Conservation (phyloP, 1,140 invertebrate species). For the Philotrypesis tridentata region DNA sequence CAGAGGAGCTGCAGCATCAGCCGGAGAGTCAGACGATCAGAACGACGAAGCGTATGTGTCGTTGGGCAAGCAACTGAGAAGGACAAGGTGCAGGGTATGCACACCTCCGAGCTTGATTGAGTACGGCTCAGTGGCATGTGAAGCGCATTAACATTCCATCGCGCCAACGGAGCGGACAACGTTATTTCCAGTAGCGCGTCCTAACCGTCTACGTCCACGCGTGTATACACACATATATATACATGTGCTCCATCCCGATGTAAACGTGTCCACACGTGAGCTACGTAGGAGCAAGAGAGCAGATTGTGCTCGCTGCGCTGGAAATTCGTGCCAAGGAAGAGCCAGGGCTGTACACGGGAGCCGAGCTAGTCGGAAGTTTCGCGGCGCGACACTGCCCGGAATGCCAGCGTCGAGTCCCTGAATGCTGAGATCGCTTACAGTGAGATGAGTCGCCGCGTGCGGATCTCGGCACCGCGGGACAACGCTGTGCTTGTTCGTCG, state of each 20-base stretch:
- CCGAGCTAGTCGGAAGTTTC: slow-evolving; percentile 6
- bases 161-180: slow-evolving; percentile 35
- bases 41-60: too few relatives aligned
- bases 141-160: slow-evolving; percentile 56
- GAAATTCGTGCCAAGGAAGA: slow-evolving; percentile 16
- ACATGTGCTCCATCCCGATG: not conserved
- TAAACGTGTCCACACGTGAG: not conserved
- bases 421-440: slow-evolving; percentile 13
- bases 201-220: not conserved
- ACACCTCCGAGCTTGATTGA: slow-evolving; percentile 47
- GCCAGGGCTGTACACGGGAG: not conserved
- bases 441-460: too few relatives aligned
- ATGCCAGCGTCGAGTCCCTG: not conserved
- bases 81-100: not conserved
- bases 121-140: slow-evolving; percentile 52
- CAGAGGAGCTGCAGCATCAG: too few relatives aligned
- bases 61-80: not conserved
- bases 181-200: slow-evolving; percentile 56
- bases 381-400: not conserved
- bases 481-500: not conserved
- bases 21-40: not conserved
- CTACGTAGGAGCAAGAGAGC: not conserved
- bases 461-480: too few relatives aligned
- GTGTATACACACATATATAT: not conserved
- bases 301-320: not conserved